Evolutionary conservation across 2,888 invertebrate species (phyloP).

Genomic region (Deroplatys truncata): DNA sequence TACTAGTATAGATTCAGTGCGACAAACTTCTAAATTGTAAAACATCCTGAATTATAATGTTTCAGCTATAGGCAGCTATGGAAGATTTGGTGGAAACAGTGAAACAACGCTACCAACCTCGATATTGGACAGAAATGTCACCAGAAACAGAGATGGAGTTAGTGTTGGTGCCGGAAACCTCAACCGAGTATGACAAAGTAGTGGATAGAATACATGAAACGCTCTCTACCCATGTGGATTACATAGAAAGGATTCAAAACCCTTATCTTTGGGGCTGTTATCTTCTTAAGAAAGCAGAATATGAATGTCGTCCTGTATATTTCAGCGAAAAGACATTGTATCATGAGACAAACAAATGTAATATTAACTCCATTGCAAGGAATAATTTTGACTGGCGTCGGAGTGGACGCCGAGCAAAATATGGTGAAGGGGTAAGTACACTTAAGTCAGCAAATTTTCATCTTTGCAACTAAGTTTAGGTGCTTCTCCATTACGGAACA

Average conservation of each 20-base stretch:
- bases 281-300: slow-evolving; percentile 26
- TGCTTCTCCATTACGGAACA: too few relatives aligned
- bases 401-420: neutral
- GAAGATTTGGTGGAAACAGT: too few relatives aligned
- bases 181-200: neutral
- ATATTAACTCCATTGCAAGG: neutral
- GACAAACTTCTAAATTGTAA: too few relatives aligned
- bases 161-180: too few relatives aligned
- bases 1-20: too few relatives aligned
- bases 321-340: neutral
- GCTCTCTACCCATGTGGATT: neutral
- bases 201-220: neutral
- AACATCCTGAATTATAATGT: too few relatives aligned
- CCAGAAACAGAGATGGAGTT: too few relatives aligned
- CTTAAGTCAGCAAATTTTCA: too few relatives aligned
- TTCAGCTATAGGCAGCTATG: too few relatives aligned
- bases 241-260: slow-evolving; percentile 26
- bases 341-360: neutral
- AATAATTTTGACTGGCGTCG: neutral
- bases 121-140: too few relatives aligned
- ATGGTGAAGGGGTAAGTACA: neutral
- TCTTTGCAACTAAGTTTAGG: too few relatives aligned
- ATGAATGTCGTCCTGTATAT: neutral
- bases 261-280: slow-evolving; percentile 25
- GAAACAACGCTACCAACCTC: too few relatives aligned